A percentile compares a stretch with the other conserved stretches of the same genome.
phyloP scores from a whole-genome alignment of 2,113 vertebrate genomes.

The Chamaea fasciata region DNA sequence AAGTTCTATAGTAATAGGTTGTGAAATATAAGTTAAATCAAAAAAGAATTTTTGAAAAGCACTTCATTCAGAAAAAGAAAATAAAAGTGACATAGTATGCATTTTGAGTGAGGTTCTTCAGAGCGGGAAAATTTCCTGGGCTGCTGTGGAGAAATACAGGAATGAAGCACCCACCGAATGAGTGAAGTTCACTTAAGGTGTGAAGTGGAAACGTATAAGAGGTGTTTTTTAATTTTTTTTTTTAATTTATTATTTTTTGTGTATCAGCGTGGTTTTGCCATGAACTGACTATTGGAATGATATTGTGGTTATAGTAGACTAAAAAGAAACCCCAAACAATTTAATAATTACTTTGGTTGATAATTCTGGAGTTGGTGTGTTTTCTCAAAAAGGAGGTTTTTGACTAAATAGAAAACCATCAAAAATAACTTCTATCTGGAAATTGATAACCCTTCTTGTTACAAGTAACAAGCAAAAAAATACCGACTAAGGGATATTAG shows the following conservation, averaged over 20 bases:
- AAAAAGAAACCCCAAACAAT: neutral
- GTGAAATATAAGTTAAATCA: neutral
- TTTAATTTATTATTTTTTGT: accelerated
- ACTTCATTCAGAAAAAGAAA: conserved; percentile 40
- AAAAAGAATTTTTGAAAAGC: conserved; percentile 2
- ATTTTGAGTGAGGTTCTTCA: conserved; percentile 10
- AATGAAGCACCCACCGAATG: neutral
- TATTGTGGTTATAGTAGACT: neutral
- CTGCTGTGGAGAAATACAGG: neutral
- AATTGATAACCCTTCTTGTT: neutral
- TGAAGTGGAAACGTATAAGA: neutral
- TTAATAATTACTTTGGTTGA: neutral
- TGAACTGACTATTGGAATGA: neutral
- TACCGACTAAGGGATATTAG: neutral
- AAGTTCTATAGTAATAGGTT: neutral
- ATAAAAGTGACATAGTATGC: neutral
- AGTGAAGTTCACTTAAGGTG: neutral
- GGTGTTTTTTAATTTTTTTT: accelerated
- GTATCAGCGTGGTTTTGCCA: neutral
- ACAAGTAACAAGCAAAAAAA: neutral
- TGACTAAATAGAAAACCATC: neutral
- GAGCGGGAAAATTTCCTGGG: neutral
- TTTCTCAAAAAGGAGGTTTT: neutral
- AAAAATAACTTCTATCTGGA: neutral
- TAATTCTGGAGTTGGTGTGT: neutral